Conservation (phyloP, 1,140 invertebrate genomes). For the Drosophila serrata region DNA sequence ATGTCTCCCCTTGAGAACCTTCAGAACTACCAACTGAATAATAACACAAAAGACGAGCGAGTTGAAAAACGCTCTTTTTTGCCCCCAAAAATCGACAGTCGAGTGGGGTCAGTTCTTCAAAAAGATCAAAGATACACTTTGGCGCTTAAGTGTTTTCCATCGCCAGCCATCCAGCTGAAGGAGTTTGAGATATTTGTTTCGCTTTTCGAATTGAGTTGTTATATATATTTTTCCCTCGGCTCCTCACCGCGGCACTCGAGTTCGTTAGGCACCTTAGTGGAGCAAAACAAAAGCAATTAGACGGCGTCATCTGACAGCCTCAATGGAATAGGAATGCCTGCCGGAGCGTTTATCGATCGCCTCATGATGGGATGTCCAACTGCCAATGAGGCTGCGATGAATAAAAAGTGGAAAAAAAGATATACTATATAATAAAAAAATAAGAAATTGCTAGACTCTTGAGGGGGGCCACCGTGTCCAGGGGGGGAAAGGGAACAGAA, state of each 20-base stretch:
- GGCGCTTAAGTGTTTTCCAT: conserved; percentile 74
- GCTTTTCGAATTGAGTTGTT: conserved; percentile 76
- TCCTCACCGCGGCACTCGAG: conserved; percentile 41
- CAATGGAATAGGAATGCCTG: conserved; percentile 68
- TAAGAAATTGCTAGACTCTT: neutral
- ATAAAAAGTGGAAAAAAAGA: conserved; percentile 4
- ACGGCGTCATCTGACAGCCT: conserved; percentile 76
- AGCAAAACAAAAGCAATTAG: conserved; percentile 83
- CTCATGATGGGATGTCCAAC: conserved; percentile 62
- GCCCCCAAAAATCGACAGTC: conserved; percentile 52
- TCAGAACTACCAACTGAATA: conserved; percentile 15
- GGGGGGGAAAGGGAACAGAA: conserved; percentile 46
- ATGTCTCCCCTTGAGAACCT: neutral
- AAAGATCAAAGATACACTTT: conserved; percentile 80
- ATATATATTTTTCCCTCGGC: conserved; percentile 61
- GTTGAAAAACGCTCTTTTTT: conserved; percentile 27
- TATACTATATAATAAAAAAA: conserved; percentile 11
- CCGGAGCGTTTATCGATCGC: conserved; percentile 66
- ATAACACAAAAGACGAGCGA: conserved; percentile 3
- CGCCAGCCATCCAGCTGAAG: conserved; percentile 41
- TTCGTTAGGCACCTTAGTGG: conserved; percentile 80
- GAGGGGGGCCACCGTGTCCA: conserved; percentile 65
- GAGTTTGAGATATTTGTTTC: conserved; percentile 51
- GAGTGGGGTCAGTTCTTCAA: conserved; percentile 72
- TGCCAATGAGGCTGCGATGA: conserved; percentile 61